Conservation (phyloP, 2,888 invertebrate genomes). For the Deilephila porcellus region DNA sequence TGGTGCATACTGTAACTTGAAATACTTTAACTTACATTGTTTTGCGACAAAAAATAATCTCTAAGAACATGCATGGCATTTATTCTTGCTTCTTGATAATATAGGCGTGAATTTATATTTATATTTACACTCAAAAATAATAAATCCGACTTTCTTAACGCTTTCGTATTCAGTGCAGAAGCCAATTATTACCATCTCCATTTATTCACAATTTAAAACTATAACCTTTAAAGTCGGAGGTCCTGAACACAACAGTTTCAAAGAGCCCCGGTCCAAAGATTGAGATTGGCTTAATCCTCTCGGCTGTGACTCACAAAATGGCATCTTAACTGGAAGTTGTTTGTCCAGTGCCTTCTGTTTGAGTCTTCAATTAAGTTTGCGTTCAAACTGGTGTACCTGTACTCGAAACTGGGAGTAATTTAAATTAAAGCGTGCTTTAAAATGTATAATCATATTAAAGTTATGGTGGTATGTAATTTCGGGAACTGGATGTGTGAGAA, state of each 20-base stretch:
- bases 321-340: constrained; percentile 23
- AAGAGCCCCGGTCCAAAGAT: not conserved
- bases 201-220: too few species aligned
- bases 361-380: constrained; percentile 2
- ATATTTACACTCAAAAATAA: too few species aligned
- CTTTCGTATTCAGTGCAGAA: too few species aligned
- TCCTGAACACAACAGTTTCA: not conserved
- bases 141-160: too few species aligned
- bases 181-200: too few species aligned
- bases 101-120: too few species aligned
- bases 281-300: constrained; percentile 9
- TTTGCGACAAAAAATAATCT: too few species aligned
- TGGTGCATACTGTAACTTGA: too few species aligned
- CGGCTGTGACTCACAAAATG: not conserved
- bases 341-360: constrained; percentile 11
- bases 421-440: not conserved
- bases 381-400: constrained; percentile 19
- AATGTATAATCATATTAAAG: not conserved
- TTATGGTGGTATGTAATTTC: not conserved
- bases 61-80: too few species aligned
- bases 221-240: not conserved
- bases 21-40: too few species aligned
- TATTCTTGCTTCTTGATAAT: too few species aligned
- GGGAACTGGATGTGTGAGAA: too few species aligned
- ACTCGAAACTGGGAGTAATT: not conserved